Base-by-base conservation (phyloP, 2,888 invertebrate genomes). In the Brachypterus glaber region DNA sequence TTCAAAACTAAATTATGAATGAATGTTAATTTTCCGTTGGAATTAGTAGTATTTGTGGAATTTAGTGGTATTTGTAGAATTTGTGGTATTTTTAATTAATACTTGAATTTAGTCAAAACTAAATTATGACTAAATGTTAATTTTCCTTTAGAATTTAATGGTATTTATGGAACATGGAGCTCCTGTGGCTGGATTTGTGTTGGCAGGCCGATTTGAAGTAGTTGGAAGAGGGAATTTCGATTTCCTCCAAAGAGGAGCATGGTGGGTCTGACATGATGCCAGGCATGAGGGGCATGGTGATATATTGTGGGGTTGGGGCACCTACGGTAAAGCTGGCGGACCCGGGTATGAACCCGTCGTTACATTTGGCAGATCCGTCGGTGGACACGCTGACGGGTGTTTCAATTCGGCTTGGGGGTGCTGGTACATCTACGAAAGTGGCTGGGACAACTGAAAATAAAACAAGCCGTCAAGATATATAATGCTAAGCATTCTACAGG, bases 321-420 rank as follows among this genome's bases (percentile, higher is more conserved):
- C n/a, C n/a, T n/a, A n/a, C n/a, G n/a, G n/a, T n/a, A 35, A 50
- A 50, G n/a, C 50, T 45, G 0, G 59, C 58, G 17, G 47, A 46
- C 16, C 60, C 60, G 11, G 56, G 51, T 11, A 49, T 40, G 45
- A 45, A 57, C 8, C 57, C 55, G 40, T 52, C 50, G 15, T 44
- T 39, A 34, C 53, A 50, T 11, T 27, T 27, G 27, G 27, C 27
- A 41, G 12, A n/a, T n/a, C n/a, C n/a, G n/a, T n/a, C 32, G 17
- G 14, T 37, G 31, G 13, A 32, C 18, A 9, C 17, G 13, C 8
- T 30, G 16, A 30, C 40, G 17, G 36, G 37, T 13, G 31, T 39
- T n/a, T 30, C 30, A 13, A 35, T 27, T 17, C 43, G 41, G 5
- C 34, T 27, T 25, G 31, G 37, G 7, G 17, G 24, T 5, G 40